Base-by-base conservation (phyloP, 2,797 vertebrate species). In the Spinibarbus caldwelli region DNA sequence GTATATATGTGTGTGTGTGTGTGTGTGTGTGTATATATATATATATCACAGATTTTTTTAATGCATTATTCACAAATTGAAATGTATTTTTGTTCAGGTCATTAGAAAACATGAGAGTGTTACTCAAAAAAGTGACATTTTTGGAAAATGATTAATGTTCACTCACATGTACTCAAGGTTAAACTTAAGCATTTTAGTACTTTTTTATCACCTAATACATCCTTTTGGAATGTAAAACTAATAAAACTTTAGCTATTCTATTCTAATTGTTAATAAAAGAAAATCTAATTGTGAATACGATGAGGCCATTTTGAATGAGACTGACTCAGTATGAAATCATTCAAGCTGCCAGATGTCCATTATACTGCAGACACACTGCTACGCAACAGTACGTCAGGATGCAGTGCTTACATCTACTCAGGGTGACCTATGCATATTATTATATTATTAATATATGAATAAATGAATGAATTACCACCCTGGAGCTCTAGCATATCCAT, bases 361-460 rank as follows among this genome's bases (percentile, higher is more conserved):
- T 82, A 73, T 62, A 62, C 38, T 45, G 68, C 54, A 73, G 52
- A 82, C 26, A 47, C 29, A 66, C 10, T 15, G 36, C 72, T 45
- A 54, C 15, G 9, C 29, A 80, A 52, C 62, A 80, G 29, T 49
- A 52, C 1, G 31, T 2, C 12, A 54, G 31, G 64, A 54, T 81
- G 64, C 34, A 49, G 41, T 47, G 43, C 62, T 52, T 36, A 70
- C 79, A 70, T 66, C 64, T 70, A 47, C 68, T 57, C 36, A 62
- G 68, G 36, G 36, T 62, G 36, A 83, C 59, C 43, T 19, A n/a
- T 75, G 29, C 41, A 83, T 83, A 66, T 68, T n/a, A 36, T 52
- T 19, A 75, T n/a, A 23, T 49, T 31, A 77, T 64, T 75, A 78
- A 84, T 67, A 43, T n/a, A 45, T 17, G 14, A 66, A 77, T 67